These are phyloP conservation scores for Enteromius unitaeniatus DNA, from an alignment of 2,797 vertebrate genomes.

Conservation along the genomic window DNA sequence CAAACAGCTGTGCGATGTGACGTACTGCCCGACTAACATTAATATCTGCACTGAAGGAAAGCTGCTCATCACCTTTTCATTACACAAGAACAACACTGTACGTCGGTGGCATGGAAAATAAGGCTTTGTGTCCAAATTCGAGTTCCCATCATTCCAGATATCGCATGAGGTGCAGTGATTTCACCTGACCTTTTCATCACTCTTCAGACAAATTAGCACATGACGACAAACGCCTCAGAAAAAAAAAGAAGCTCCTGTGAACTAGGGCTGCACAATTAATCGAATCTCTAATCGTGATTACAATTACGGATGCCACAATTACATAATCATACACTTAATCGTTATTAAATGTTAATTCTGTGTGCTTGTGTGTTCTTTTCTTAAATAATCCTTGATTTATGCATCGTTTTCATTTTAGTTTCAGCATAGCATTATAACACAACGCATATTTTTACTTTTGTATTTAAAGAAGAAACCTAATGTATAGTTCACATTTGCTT, in stretches of 20 bases:
- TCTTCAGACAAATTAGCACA: conserved; percentile 43
- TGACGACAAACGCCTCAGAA: conserved; percentile 44
- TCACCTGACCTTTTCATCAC: conserved; percentile 56
- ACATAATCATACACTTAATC: too few relatives aligned
- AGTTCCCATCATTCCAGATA: conserved; percentile 32
- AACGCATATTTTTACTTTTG: too few relatives aligned
- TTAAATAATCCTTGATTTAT: too few relatives aligned
- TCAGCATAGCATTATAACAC: too few relatives aligned
- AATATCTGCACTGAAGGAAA: conserved; percentile 31
- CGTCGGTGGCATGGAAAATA: conserved; percentile 28
- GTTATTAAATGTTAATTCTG: too few relatives aligned
- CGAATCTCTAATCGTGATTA: too few relatives aligned
- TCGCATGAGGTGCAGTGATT: conserved; percentile 49
- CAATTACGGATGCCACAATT: too few relatives aligned
- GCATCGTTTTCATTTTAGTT: too few relatives aligned
- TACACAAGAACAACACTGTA: conserved; percentile 35
- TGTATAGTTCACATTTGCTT: too few relatives aligned
- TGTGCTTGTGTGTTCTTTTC: too few relatives aligned
- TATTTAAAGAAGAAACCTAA: too few relatives aligned
- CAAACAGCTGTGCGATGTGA: conserved; percentile 27
- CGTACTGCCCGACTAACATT: conserved; percentile 20
- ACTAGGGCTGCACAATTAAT: too few relatives aligned
- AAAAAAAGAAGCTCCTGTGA: conserved; percentile 2
- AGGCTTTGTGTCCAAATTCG: conserved; percentile 41
- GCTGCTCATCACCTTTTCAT: conserved; percentile 58